phyloP scores from a whole-genome alignment of 2,797 vertebrate species.

The Amblyraja radiata region DNA sequence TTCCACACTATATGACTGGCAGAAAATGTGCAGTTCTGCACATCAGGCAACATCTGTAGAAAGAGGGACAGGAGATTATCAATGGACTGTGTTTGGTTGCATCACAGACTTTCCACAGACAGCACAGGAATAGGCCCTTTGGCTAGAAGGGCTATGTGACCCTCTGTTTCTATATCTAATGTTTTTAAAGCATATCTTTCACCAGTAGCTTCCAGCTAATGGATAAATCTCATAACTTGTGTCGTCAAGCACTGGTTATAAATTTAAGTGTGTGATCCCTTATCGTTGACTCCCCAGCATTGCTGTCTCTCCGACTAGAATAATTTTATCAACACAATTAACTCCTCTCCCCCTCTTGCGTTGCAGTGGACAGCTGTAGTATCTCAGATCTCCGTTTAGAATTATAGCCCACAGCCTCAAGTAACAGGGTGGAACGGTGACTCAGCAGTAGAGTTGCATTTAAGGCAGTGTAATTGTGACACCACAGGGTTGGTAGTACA shows the following conservation, averaged over 20 bases:
- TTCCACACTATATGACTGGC: too few species aligned
- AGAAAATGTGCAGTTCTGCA: too few species aligned
- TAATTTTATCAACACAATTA: background rate
- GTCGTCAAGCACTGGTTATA: background rate
- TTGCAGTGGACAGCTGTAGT: background rate
- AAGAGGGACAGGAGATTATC: too few species aligned
- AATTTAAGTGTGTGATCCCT: background rate
- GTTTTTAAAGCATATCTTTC: background rate
- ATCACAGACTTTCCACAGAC: too few species aligned
- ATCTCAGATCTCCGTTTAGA: background rate
- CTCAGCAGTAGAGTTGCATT: too few species aligned
- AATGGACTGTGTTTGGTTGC: too few species aligned
- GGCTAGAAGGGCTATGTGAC: background rate
- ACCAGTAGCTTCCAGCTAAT: background rate
- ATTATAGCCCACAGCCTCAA: background rate
- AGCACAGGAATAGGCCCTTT: too few species aligned
- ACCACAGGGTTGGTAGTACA: too few species aligned
- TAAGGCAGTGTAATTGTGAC: too few species aligned
- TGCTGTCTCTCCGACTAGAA: background rate
- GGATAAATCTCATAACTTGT: background rate
- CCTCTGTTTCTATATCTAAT: too few species aligned
- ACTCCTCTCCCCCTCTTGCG: background rate
- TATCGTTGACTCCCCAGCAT: background rate
- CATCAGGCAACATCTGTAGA: too few species aligned
- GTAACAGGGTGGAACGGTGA: too few species aligned